Evolutionary conservation across 2,888 invertebrate genomes (phyloP).

Genomic region (Helobdella robusta): DNA sequence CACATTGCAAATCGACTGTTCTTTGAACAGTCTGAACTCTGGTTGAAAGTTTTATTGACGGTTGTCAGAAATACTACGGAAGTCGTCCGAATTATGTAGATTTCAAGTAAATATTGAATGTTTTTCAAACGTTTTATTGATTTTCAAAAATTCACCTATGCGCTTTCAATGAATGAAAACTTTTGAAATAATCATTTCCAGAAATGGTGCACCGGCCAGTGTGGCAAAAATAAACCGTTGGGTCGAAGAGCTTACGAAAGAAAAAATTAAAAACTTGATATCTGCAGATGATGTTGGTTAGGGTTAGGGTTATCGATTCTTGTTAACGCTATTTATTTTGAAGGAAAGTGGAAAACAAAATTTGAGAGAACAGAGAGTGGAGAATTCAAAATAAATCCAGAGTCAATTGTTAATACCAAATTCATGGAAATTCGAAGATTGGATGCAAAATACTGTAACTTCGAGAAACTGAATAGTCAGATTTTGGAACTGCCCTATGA

Average conservation of each 20-base stretch:
- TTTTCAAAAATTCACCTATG: no score
- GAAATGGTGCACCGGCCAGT: neutral
- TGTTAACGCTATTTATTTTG: slow-evolving; percentile 48
- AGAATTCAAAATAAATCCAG: slow-evolving; percentile 9
- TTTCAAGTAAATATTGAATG: no score
- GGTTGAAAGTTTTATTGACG: no score
- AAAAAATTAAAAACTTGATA: slow-evolving; percentile 69
- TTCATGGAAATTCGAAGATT: slow-evolving; percentile 4
- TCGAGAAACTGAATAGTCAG: slow-evolving; percentile 14
- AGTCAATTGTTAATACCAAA: neutral
- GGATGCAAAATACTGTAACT: neutral
- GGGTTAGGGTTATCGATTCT: slow-evolving; percentile 41
- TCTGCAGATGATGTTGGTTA: slow-evolving; percentile 49
- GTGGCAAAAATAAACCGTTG: slow-evolving; percentile 61
- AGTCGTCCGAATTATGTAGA: no score
- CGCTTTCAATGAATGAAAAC: no score
- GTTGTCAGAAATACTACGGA: no score
- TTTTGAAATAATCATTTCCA: no score
- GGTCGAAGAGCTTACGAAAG: slow-evolving; percentile 68
- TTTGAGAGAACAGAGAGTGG: slow-evolving; percentile 58
- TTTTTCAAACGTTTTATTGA: no score
- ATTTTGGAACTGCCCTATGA: slow-evolving; percentile 21
- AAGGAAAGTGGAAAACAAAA: slow-evolving; percentile 44
- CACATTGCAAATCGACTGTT: no score
- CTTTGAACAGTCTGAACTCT: no score